Evolutionary conservation across 2,888 invertebrate species (phyloP).

Genomic region (Drosophila sordidula): DNA sequence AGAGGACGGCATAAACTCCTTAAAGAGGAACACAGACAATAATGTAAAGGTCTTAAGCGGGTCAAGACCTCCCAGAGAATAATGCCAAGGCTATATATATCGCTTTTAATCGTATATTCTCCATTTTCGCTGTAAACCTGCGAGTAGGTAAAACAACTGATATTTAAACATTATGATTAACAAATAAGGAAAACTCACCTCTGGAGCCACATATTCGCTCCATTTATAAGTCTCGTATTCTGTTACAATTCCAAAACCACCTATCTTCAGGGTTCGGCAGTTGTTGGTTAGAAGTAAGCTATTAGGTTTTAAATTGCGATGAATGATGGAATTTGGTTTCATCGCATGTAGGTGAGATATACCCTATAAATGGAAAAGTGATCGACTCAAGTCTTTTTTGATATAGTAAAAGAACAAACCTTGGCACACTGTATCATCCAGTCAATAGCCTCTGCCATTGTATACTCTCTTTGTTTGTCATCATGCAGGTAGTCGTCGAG

Average conservation of each 20-base stretch:
- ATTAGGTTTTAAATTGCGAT: constrained; percentile 28
- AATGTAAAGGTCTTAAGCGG: too few relatives aligned
- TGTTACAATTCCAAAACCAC: constrained; percentile 17
- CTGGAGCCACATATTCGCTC: too few relatives aligned
- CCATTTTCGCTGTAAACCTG: too few relatives aligned
- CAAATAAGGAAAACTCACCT: too few relatives aligned
- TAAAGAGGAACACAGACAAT: too few relatives aligned
- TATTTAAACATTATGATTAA: too few relatives aligned
- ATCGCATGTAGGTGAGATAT: constrained; percentile 16
- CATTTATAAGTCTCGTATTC: too few relatives aligned
- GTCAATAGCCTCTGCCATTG: background rate
- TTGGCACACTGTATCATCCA: constrained; percentile 18
- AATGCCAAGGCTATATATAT: too few relatives aligned
- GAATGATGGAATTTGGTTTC: constrained; percentile 5
- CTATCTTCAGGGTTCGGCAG: constrained; percentile 13
- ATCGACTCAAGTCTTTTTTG: background rate
- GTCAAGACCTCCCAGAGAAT: too few relatives aligned
- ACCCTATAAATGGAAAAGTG: constrained; percentile 10
- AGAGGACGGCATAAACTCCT: too few relatives aligned
- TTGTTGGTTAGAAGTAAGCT: constrained; percentile 20
- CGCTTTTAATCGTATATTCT: too few relatives aligned
- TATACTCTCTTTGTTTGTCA: background rate
- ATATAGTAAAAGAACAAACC: background rate
- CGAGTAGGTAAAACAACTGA: too few relatives aligned
- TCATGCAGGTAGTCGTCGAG: constrained; percentile 13